phyloP scores from a whole-genome alignment of 1,140 invertebrate species.

The Holotrichia oblita region DNA sequence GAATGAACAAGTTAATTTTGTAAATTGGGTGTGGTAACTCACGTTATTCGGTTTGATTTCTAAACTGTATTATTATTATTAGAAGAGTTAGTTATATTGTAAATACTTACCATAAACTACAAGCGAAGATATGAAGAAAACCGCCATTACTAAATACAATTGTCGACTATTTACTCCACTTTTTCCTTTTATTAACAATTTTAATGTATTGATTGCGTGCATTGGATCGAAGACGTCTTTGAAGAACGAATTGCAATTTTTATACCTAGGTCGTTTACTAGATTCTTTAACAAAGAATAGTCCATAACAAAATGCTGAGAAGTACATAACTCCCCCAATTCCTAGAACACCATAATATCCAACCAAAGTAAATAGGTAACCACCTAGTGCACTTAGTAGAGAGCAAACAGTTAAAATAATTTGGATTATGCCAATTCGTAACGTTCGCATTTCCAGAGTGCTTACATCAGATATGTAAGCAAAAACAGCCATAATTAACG shows the following conservation, averaged over 20 bases:
- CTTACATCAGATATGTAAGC: constrained; percentile 69
- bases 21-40: too few relatives aligned
- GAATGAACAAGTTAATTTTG: too few relatives aligned
- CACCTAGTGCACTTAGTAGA: constrained; percentile 54
- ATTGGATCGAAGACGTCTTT: constrained; percentile 58
- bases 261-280: background rate
- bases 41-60: too few relatives aligned
- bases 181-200: constrained; percentile 52
- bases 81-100: background rate
- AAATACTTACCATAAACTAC: constrained; percentile 49
- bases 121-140: constrained; percentile 51
- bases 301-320: constrained; percentile 54
- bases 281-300: constrained; percentile 57
- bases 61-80: too few relatives aligned
- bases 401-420: constrained; percentile 61
- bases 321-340: constrained; percentile 50
- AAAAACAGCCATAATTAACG: constrained; percentile 66
- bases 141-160: constrained; percentile 51
- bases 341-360: constrained; percentile 55
- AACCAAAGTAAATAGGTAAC: constrained; percentile 51
- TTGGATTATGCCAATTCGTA: constrained; percentile 66
- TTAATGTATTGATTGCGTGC: constrained; percentile 56
- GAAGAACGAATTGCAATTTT: constrained; percentile 41
- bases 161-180: constrained; percentile 50
- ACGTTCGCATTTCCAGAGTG: constrained; percentile 64